Evolutionary conservation across 2,888 invertebrate species (phyloP), one percentile per base, ranked within the genome.

Genomic region (Mechanitis messenoides): DNA sequence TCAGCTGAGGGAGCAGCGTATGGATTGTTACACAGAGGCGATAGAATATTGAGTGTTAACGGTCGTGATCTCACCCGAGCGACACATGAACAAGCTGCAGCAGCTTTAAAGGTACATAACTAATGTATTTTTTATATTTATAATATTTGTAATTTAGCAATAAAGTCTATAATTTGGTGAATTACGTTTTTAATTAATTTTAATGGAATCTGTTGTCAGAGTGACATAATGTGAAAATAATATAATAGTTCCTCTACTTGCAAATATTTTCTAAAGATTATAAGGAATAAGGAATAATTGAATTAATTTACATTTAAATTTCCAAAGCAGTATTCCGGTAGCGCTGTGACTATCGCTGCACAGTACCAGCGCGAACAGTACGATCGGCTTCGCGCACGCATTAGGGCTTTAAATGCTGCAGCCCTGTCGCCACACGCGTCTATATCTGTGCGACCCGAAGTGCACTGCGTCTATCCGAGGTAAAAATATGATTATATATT

Each of bases 11-110:
- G 91, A 0, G 84, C 91, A 7, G 91, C 91, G 0, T 85, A 82
- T 54, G 90, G 91, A 3, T 86, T 90, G 81, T 74, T 93, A 47
- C 91, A 94, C 81, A 91, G 94, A 67, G 95, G 95, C 6, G 95
- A 95, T 77, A 88, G 94, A 66, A 94, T 95, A 75, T 81, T 95
- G 58, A 93, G 94, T 77, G 95, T 95, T 11, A 95, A 95, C 78
- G 95, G 94, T 28, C 85, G 92, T 33, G 94, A 95, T 78, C 83
- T 96, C 54, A 90, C 94, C 3, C 91, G 93, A 66, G 94, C 95
- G 1, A 94, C 94, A 53, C 95, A 95, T 76, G 95, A 95, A 74
- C 91, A 93, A 74, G 95, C 95, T 0, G 95, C 96, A 2, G 94
- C 94, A 63, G 94, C 91, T 5, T 72, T 91, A 50, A 91, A 91